These are phyloP conservation scores for Paraplagusia blochii DNA, from an alignment of 2,113 vertebrate species.

Conservation along the genomic window DNA sequence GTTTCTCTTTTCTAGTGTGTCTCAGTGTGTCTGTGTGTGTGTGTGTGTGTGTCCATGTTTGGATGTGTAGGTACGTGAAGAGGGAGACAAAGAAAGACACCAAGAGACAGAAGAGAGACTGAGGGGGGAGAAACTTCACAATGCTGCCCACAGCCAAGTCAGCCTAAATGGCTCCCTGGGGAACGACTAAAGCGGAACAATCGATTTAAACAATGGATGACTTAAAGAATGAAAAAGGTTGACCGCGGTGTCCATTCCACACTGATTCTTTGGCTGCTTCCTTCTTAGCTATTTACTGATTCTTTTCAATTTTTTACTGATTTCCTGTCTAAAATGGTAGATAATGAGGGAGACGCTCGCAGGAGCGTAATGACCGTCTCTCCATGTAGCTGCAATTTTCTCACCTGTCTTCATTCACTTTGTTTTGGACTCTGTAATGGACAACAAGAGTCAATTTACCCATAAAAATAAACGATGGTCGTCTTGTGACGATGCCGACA, in stretches of 20 bases:
- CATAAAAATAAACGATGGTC: slow-evolving; percentile 17
- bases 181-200: slow-evolving; percentile 65
- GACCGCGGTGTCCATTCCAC: slow-evolving; percentile 29
- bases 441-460: slow-evolving; percentile 24
- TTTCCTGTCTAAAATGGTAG: slow-evolving; percentile 33
- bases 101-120: slow-evolving; percentile 9
- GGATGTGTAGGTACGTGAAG: slow-evolving; percentile 11
- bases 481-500: too few relatives aligned
- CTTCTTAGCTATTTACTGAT: slow-evolving; percentile 45
- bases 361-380: slow-evolving; percentile 15
- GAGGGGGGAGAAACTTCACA: slow-evolving; percentile 26
- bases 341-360: slow-evolving; percentile 34
- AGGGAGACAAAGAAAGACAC: slow-evolving; percentile 5
- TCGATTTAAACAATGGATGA: slow-evolving; percentile 66
- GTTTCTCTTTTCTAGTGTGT: slow-evolving; percentile 13
- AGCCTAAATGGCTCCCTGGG: slow-evolving; percentile 67
- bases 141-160: slow-evolving; percentile 56
- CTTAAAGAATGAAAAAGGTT: slow-evolving; percentile 39
- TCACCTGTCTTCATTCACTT: slow-evolving; percentile 16
- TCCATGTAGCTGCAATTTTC: slow-evolving; percentile 1
- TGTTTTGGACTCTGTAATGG: background rate
- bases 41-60: slow-evolving; percentile 11
- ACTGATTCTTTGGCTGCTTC: slow-evolving; percentile 31
- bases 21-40: slow-evolving; percentile 8
- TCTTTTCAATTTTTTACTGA: slow-evolving; percentile 42